Evolutionary conservation across 2,113 vertebrate genomes (phyloP).

Genomic region (Pyrgilauda ruficollis): DNA sequence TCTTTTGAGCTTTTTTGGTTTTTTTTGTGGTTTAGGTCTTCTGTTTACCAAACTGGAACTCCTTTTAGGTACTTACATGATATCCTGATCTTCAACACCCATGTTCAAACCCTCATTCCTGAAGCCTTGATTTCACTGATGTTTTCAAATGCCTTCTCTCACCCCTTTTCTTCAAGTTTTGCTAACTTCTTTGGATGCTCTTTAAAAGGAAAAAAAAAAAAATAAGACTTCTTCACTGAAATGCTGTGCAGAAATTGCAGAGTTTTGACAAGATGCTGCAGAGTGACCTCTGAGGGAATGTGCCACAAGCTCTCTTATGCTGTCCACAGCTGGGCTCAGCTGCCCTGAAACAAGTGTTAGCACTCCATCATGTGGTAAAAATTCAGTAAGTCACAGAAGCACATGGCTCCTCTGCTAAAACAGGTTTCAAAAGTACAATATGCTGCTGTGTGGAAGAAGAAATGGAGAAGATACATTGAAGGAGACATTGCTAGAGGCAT

Average conservation of each 20-base stretch:
- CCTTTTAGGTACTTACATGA: background rate
- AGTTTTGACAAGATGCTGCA: background rate
- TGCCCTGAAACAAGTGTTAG: background rate
- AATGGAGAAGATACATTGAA: background rate
- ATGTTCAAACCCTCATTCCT: background rate
- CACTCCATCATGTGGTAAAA: background rate
- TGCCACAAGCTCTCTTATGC: background rate
- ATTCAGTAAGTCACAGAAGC: background rate
- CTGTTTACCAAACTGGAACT: background rate
- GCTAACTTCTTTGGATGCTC: background rate
- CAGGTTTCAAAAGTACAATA: background rate
- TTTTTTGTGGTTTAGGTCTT: background rate
- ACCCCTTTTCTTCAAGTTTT: background rate
- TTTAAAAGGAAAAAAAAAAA: background rate
- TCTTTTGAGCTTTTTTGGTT: background rate
- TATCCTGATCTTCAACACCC: background rate
- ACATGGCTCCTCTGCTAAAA: background rate
- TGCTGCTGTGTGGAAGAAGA: background rate
- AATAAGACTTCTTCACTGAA: background rate
- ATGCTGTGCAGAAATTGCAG: background rate
- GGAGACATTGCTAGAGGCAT: background rate
- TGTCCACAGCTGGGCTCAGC: background rate
- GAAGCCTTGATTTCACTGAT: background rate
- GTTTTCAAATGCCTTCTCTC: background rate
- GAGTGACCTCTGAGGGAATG: background rate